These are phyloP conservation scores for Gambusia yucatana DNA, from an alignment of 2,797 vertebrate species.

Conservation along the genomic window DNA sequence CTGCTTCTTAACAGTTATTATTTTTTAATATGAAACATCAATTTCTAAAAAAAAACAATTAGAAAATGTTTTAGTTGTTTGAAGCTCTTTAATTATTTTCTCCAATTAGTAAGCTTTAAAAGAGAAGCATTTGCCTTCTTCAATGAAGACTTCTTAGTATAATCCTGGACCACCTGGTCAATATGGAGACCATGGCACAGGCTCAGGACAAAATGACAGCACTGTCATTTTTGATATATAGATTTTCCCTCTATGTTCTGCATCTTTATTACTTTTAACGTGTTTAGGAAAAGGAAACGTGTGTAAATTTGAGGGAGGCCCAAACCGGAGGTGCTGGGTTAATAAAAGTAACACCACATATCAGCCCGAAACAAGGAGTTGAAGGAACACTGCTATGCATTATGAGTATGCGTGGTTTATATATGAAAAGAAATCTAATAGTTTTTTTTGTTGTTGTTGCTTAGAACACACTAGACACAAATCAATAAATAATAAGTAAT, in stretches of 20 bases:
- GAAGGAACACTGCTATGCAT: slow-evolving; percentile 29
- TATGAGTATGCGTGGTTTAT: slow-evolving; percentile 17
- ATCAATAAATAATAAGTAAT: background rate
- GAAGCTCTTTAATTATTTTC: slow-evolving; percentile 73
- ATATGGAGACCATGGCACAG: slow-evolving; percentile 64
- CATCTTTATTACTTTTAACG: slow-evolving; percentile 77
- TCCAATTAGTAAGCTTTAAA: slow-evolving; percentile 75
- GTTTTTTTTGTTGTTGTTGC: background rate
- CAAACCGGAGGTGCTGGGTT: slow-evolving; percentile 58
- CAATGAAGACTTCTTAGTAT: slow-evolving; percentile 63
- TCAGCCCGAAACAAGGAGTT: slow-evolving; percentile 22
- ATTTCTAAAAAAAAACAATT: slow-evolving; percentile 50
- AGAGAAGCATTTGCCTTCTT: slow-evolving; percentile 47
- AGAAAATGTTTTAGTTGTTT: slow-evolving; percentile 51
- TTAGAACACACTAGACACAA: background rate
- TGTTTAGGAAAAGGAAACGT: slow-evolving; percentile 66
- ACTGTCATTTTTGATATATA: slow-evolving; percentile 70
- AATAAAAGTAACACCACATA: slow-evolving; percentile 40
- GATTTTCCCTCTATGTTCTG: slow-evolving; percentile 62
- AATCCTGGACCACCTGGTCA: slow-evolving; percentile 71
- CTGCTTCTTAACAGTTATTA: slow-evolving; percentile 34
- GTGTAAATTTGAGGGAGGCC: slow-evolving; percentile 52
- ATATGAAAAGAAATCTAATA: slow-evolving; percentile 15
- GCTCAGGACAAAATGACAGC: slow-evolving; percentile 73
- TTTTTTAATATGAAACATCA: slow-evolving; percentile 25